Percentiles rank a stretch among this genome's conserved stretches.
phyloP scores from a whole-genome alignment of 2,888 invertebrate species.

The Erebia palarica region DNA sequence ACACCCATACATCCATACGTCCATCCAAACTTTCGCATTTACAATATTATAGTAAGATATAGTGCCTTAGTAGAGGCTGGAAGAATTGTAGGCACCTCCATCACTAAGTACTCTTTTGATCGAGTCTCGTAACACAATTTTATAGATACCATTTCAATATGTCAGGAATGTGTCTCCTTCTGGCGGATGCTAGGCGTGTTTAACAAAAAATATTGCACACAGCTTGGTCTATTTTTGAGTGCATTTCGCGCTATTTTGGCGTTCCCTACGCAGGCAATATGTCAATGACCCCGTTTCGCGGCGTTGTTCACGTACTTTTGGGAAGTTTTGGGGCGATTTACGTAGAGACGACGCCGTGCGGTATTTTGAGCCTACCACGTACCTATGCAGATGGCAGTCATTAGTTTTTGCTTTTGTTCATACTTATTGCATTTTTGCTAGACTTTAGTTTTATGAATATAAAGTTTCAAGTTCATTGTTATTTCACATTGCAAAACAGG shows the following conservation, averaged over 20 bases:
- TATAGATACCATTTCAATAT: neutral
- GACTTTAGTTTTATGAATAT: neutral
- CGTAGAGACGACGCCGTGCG: slow-evolving; percentile 41
- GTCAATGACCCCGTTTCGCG: slow-evolving; percentile 80
- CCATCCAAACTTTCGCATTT: too few species aligned
- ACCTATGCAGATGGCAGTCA: slow-evolving; percentile 2
- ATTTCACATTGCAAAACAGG: too few species aligned
- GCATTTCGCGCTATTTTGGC: slow-evolving; percentile 83
- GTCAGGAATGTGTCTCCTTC: slow-evolving; percentile 10
- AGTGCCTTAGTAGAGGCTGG: too few species aligned
- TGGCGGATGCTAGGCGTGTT: slow-evolving; percentile 44
- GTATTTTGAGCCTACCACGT: slow-evolving; percentile 21
- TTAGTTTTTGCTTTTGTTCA: slow-evolving; percentile 6
- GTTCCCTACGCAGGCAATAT: slow-evolving; percentile 77
- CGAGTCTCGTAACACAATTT: neutral
- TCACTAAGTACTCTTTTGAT: neutral
- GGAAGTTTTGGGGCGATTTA: slow-evolving; percentile 75
- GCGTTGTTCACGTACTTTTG: slow-evolving; percentile 80
- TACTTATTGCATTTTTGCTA: neutral
- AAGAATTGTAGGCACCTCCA: neutral
- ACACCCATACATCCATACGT: too few species aligned
- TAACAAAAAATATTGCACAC: slow-evolving; percentile 81
- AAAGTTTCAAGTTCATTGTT: too few species aligned
- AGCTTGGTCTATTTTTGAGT: slow-evolving; percentile 80
- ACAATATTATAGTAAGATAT: too few species aligned